Percentiles rank a stretch among this genome's conserved stretches.
These are phyloP conservation scores for Argya squamiceps DNA, from an alignment of 2,797 vertebrate species.

Conservation along the genomic window DNA sequence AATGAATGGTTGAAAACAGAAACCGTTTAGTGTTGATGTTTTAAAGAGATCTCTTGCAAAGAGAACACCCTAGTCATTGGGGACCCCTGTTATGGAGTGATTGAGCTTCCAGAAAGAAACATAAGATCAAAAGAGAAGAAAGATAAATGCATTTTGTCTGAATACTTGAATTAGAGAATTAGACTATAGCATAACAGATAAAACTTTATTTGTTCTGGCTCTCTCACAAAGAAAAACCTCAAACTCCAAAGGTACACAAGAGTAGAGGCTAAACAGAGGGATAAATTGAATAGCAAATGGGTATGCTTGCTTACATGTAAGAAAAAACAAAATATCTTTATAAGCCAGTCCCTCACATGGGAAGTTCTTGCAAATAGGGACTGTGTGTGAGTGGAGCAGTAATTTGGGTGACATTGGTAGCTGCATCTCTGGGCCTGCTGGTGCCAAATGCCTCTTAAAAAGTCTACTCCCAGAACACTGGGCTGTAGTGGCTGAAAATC, in stretches of 20 bases:
- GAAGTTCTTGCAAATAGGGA: background rate
- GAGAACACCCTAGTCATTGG: background rate
- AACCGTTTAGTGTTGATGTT: background rate
- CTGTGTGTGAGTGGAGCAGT: background rate
- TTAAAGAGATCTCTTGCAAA: background rate
- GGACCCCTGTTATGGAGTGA: background rate
- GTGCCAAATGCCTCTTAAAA: background rate
- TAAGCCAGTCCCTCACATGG: background rate
- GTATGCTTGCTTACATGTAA: background rate
- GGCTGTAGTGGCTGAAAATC: background rate
- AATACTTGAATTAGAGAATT: background rate
- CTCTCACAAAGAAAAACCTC: background rate
- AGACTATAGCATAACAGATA: background rate
- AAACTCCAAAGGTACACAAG: background rate
- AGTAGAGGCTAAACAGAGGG: background rate
- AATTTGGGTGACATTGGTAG: background rate
- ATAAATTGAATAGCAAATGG: background rate
- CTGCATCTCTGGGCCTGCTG: background rate
- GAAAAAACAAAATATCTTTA: background rate
- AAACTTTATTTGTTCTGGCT: background rate
- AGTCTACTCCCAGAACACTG: accelerated
- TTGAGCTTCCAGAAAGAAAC: background rate
- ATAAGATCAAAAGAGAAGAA: background rate
- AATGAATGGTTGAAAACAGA: background rate
- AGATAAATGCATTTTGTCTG: background rate